Base-by-base conservation (phyloP, 2,797 vertebrate genomes). In the Streptopelia turtur region DNA sequence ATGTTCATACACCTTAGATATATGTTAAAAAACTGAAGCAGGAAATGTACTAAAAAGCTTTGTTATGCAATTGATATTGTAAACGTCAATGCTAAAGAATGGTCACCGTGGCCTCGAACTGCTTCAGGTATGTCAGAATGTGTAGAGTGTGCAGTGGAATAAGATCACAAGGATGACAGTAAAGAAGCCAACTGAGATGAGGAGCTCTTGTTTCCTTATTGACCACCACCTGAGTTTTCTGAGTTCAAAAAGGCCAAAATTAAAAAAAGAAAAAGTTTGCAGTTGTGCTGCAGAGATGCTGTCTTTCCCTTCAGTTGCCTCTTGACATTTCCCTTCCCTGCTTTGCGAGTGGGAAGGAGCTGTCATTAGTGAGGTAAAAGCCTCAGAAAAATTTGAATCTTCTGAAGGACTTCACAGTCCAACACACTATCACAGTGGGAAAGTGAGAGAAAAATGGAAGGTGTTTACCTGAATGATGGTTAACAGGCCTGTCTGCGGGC, bases 321-420 rank as follows among this genome's bases (percentile, higher is more conserved):
- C 23, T 57, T 43, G 21, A n/a, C 4, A 0, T 84, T 75, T 71
- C 21, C 25, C 10, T 68, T 89, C n/a, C 21, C 16, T 52, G 10
- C 82, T 88, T 35, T 75, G n/a, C n/a, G 10, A 56, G 21, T 52
- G 31, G 10, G 60, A 90, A 16, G 10, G 9, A 76, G 21, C 33
- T 87, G 52, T 69, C n/a, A 7, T 47, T 79, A 60, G 49, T 89
- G 31, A 72, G 83, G 11, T 50, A 31, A 71, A 50, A 79, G 35
- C 35, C 52, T 33, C 20, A 31, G 60, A 50, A 72, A 37, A 78
- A 76, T 83, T 55, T 13, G 6, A 95, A 57, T 31, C 11, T 93
- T 89, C 52, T 66, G 76, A 86, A 94, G 78, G 35, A 31, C 35
- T 75, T 83, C 39, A 63, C 56, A 82, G 56, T 92, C 43, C 64